Base-by-base conservation (phyloP, 2,797 vertebrate genomes). In the Mus caroli region DNA sequence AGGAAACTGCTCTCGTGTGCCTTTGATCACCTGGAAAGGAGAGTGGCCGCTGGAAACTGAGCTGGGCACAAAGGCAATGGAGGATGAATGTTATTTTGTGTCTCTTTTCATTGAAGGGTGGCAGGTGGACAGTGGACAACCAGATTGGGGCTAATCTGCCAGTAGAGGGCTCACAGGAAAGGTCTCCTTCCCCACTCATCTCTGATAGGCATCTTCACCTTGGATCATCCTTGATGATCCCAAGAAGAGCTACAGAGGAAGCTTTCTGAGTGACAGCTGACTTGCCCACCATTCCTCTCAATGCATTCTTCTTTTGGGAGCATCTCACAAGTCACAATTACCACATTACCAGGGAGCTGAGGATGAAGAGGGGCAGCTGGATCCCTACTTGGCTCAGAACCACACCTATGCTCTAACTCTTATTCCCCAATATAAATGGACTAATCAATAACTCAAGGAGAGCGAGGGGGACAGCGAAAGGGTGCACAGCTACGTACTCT, bases 1-100 rank as follows among this genome's bases (percentile, higher is more conserved):
- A 92, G 87, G 92, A 90, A 86, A 83, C 60, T 56, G 84, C 92
- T 85, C 85, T 77, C 40, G 50, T 46, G 3, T 34, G 88, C 77
- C 95, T 97, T 95, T 97, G 95, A 95, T 96, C 90, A 64, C 76
- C 4, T 4, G 3, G 67, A 22, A 73, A 69, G 71, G 94, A 88
- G 75, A 60, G 1, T 0, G 13, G 79, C 34, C 77, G 79, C 28
- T 56, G 85, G 79, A 94, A 92, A 76, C 95, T 75, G 64, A 20
- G 79, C 79, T 13, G 37, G 84, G 76, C 20, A 79, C 82, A 92
- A 43, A 93, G 82, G 90, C 95, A 69, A 14, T 60, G 78, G 52
- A 1, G 7, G 84, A 77, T 37, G 76, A 96, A 93, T 50, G 52
- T 20, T 22, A 56, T 76, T 54, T 56, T 56, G 14, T 31, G 19